These are phyloP conservation scores for Stenodema calcarata DNA, from an alignment of 2,888 invertebrate species.

Conservation along the genomic window DNA sequence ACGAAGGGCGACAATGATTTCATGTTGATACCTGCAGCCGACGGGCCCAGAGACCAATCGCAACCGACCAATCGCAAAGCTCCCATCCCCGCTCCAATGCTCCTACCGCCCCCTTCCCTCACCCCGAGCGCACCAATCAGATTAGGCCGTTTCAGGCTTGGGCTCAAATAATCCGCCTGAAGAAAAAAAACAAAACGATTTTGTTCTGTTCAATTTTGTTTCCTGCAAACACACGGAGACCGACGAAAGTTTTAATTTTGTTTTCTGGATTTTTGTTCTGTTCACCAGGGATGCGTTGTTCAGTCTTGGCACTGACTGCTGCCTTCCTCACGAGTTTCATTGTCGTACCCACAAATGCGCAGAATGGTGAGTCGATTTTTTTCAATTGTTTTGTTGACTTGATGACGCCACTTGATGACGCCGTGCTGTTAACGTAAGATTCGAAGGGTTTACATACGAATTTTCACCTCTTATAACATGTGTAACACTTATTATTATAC, in stretches of 20 bases:
- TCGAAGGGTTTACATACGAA: not conserved
- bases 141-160: not conserved
- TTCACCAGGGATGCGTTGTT: constrained; percentile 45
- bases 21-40: not conserved
- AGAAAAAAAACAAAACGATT: too few relatives aligned
- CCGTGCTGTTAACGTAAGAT: not conserved
- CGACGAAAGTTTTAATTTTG: not conserved
- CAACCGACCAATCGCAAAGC: not conserved
- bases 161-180: constrained; percentile 5
- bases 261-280: constrained; percentile 15
- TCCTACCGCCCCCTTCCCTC: constrained; percentile 12
- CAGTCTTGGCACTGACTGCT: constrained; percentile 44
- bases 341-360: constrained; percentile 29
- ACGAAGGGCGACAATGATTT: not conserved
- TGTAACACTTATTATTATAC: too few relatives aligned
- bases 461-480: not conserved
- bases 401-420: not conserved
- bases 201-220: not conserved
- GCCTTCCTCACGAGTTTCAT: constrained; percentile 37
- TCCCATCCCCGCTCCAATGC: constrained; percentile 13
- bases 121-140: constrained; percentile 34
- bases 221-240: not conserved
- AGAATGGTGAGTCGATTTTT: constrained; percentile 43
- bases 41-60: not conserved
- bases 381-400: not conserved